Base-by-base conservation (phyloP, 2,888 invertebrate species). In the Colletes collaris region DNA sequence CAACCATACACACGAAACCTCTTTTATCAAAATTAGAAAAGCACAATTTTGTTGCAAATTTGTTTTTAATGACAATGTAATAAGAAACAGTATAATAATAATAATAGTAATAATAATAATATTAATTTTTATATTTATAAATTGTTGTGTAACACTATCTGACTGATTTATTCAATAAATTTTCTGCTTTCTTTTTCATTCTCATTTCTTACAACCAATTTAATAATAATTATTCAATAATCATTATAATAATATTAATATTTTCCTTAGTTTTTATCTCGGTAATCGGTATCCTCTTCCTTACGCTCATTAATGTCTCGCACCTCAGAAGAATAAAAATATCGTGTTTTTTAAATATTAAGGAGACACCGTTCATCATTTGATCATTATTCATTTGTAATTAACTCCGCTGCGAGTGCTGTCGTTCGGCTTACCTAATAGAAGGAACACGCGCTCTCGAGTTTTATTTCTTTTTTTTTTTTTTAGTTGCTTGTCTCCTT, bases 11-110 rank as follows among this genome's bases (percentile, higher is more conserved):
- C 75, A 58, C 60, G 63, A 70, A 69, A 62, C 52, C 58, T 66
- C 55, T 52, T 16, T 68, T 67, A 69, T 72, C 46, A 79, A 82
- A 86, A 86, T 87, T 85, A 86, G 75, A 70, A 87, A 84, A 79
- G 84, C 83, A 83, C 69, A 81, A 52, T 52, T 69, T 74, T 87
- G 71, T 87, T 87, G 87, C 87, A 87, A 87, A 87, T 90, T 90
- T 88, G 88, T 91, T 92, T 92, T 92, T 92, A 92, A 92, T 92
- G 90, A 92, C 90, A 92, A 92, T 92, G 91, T 92, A 92, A 92
- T 92, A 91, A 90, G 90, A 92, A 92, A 92, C 91, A 89, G 90
- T 92, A 92, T 91, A 92, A 92, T 91, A 92, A 92, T 92, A 91
- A 89, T 91, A 82, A 83, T 90, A 89, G 71, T 89, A 88, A 88